phyloP scores from a whole-genome alignment of 1,140 invertebrate genomes.

The Ceratoteleas bidentatus region DNA sequence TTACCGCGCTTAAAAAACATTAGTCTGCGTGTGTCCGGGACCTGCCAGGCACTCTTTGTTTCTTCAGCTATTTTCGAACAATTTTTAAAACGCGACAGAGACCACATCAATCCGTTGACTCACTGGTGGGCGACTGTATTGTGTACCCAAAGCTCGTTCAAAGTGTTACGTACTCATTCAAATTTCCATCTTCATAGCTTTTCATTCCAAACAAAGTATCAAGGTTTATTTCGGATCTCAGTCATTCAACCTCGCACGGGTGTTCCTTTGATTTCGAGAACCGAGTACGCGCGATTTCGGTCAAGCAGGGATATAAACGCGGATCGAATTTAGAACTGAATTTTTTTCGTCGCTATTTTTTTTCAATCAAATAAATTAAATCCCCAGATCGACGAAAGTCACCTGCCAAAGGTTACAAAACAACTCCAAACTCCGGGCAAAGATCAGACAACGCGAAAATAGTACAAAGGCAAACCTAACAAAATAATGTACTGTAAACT shows the following conservation, averaged over 20 bases:
- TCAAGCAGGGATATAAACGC: too few species aligned
- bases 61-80: slow-evolving; percentile 34
- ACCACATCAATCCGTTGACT: slow-evolving; percentile 28
- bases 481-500: too few species aligned
- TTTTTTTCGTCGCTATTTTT: too few species aligned
- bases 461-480: too few species aligned
- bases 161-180: slow-evolving; percentile 25
- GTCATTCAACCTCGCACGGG: slow-evolving; percentile 2
- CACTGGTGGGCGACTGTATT: slow-evolving; percentile 26
- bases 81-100: slow-evolving; percentile 16
- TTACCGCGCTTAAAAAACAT: slow-evolving; percentile 19
- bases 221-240: slow-evolving; percentile 13
- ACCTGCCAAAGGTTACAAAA: too few species aligned
- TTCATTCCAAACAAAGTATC: slow-evolving; percentile 33
- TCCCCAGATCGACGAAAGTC: too few species aligned
- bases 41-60: slow-evolving; percentile 24
- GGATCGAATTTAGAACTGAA: too few species aligned
- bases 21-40: slow-evolving; percentile 9
- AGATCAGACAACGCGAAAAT: too few species aligned
- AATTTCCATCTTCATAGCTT: slow-evolving; percentile 19
- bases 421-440: too few species aligned
- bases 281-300: too few species aligned
- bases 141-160: slow-evolving; percentile 26
- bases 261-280: neutral
- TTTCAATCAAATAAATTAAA: too few species aligned